Percentiles rank a stretch among this genome's conserved stretches.
These are phyloP conservation scores for Dryobotodes eremita DNA, from an alignment of 2,888 invertebrate genomes.

Conservation along the genomic window DNA sequence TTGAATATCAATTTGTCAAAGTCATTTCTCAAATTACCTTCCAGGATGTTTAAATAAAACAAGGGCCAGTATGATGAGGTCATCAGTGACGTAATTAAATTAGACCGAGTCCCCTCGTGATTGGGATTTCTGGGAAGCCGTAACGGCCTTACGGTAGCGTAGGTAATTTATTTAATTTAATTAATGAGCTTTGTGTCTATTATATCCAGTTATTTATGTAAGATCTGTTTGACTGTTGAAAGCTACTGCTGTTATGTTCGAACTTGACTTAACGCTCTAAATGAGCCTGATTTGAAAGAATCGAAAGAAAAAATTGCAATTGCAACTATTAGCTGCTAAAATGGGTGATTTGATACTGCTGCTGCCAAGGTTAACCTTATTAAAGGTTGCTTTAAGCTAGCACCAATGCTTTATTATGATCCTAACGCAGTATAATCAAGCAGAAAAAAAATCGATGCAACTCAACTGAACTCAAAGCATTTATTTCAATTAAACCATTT, in stretches of 20 bases:
- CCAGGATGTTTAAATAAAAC: slow-evolving; percentile 66
- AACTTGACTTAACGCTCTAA: background rate
- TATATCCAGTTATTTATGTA: background rate
- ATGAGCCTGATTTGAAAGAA: too few relatives aligned
- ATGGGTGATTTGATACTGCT: background rate
- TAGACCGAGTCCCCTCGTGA: slow-evolving; percentile 75
- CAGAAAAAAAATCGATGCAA: background rate
- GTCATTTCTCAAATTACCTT: slow-evolving; percentile 72
- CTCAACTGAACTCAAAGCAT: too few relatives aligned
- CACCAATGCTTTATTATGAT: background rate
- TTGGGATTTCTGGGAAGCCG: slow-evolving; percentile 69
- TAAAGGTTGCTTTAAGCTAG: background rate
- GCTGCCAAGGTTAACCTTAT: background rate
- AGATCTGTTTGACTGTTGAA: background rate
- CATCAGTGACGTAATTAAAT: slow-evolving; percentile 84
- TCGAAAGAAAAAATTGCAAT: too few relatives aligned
- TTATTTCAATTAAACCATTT: too few relatives aligned
- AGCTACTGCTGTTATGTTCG: background rate
- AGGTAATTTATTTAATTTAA: slow-evolving; percentile 52
- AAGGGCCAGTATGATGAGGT: slow-evolving; percentile 79
- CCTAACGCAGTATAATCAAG: background rate
- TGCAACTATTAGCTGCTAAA: background rate
- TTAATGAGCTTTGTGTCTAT: slow-evolving; percentile 31
- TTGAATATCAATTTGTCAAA: slow-evolving; percentile 77
- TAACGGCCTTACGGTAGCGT: slow-evolving; percentile 36